Evolutionary conservation across 2,113 vertebrate species (phyloP).

Genomic region (Semicossyphus pulcher): DNA sequence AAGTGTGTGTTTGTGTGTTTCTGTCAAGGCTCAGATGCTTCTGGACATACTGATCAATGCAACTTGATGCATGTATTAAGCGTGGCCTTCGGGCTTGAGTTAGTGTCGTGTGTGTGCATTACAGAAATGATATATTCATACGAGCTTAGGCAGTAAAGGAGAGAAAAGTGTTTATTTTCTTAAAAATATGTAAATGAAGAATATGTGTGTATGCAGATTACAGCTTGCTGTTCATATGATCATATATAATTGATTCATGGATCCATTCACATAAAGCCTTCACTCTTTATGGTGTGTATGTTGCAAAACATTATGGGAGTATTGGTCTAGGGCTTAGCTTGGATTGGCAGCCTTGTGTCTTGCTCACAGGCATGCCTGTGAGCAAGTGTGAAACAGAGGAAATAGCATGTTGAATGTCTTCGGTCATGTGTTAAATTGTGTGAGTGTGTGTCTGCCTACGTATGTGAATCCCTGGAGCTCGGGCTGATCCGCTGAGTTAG

Average conservation of each 20-base stretch:
- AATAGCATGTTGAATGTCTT: not conserved
- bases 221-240: not conserved
- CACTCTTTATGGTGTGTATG: not conserved
- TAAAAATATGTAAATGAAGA: not conserved
- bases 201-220: not conserved
- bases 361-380: conserved; percentile 23
- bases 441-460: not conserved
- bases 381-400: conserved; percentile 17
- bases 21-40: not conserved
- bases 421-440: conserved; percentile 3
- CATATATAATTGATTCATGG: not conserved
- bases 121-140: not conserved
- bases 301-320: conserved; percentile 6
- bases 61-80: conserved; percentile 13
- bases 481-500: too few relatives aligned
- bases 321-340: not conserved
- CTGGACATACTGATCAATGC: not conserved
- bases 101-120: not conserved
- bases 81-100: not conserved
- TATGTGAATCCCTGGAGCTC: not conserved
- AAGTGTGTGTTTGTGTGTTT: conserved; percentile 14
- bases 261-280: conserved; percentile 16
- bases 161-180: not conserved
- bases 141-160: not conserved
- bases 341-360: conserved; percentile 27